Percentiles rank a stretch among this genome's conserved stretches.
Evolutionary conservation across 1,140 invertebrate species (phyloP).

Genomic region (Brachystomella parvula): DNA sequence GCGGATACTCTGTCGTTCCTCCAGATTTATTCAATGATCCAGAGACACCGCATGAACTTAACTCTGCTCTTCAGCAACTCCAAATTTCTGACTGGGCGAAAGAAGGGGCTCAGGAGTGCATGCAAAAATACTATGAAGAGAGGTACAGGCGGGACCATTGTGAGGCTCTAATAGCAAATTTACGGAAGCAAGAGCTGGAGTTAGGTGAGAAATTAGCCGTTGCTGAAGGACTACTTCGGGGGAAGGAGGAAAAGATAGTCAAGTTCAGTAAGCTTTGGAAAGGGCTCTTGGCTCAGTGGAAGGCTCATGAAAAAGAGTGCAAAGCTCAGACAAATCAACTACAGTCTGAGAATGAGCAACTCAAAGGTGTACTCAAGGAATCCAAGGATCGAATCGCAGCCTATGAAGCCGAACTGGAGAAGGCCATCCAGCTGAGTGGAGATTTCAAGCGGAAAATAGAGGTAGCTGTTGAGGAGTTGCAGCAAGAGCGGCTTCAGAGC

Average conservation of each 20-base stretch:
- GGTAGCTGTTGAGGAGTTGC: constrained; percentile 12
- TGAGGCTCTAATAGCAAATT: constrained; percentile 27
- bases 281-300: constrained; percentile 26
- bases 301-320: constrained; percentile 21
- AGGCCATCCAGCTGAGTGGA: constrained; percentile 24
- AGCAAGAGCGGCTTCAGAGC: background rate
- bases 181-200: constrained; percentile 26
- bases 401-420: constrained; percentile 33
- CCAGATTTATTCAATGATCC: constrained; percentile 17
- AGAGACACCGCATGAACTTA: too few species aligned
- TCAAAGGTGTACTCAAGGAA: constrained; percentile 13
- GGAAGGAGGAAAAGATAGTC: constrained; percentile 22
- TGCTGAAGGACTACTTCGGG: constrained; percentile 19
- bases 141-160: constrained; percentile 28
- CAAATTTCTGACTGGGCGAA: constrained; percentile 25
- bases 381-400: constrained; percentile 16
- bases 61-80: constrained; percentile 12
- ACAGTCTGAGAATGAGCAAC: constrained; percentile 21
- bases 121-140: constrained; percentile 33
- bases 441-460: constrained; percentile 23
- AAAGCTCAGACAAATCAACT: constrained; percentile 20
- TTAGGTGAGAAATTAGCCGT: constrained; percentile 26
- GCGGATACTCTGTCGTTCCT: background rate
- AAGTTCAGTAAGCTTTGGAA: constrained; percentile 24
- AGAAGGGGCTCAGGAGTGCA: constrained; percentile 14